These are phyloP conservation scores for Drosophila limbata DNA, from an alignment of 2,888 invertebrate genomes.

Conservation along the genomic window DNA sequence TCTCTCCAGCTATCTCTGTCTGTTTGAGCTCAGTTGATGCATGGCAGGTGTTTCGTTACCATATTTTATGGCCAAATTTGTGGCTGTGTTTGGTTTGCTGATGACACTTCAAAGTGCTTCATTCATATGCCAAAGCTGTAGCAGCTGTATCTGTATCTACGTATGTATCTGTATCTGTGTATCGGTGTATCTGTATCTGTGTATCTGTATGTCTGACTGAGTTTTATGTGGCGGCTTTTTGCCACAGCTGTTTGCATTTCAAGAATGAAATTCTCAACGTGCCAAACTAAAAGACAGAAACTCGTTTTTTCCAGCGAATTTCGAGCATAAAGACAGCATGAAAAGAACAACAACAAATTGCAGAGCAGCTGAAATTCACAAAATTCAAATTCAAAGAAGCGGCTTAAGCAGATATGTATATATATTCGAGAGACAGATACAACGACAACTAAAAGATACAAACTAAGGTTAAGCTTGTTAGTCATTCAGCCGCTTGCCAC, in stretches of 20 bases:
- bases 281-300: slow-evolving; percentile 44
- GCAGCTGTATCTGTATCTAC: slow-evolving; percentile 40
- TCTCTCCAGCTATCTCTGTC: background rate
- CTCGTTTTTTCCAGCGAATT: slow-evolving; percentile 68
- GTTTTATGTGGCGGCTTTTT: slow-evolving; percentile 47
- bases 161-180: slow-evolving; percentile 16
- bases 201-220: slow-evolving; percentile 11
- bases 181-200: slow-evolving; percentile 27
- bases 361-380: slow-evolving; percentile 58
- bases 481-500: slow-evolving; percentile 27
- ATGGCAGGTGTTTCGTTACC: slow-evolving; percentile 76
- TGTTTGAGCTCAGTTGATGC: slow-evolving; percentile 19
- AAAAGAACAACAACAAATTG: slow-evolving; percentile 52
- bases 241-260: slow-evolving; percentile 78
- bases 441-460: slow-evolving; percentile 14
- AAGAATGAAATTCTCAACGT: slow-evolving; percentile 73
- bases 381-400: slow-evolving; percentile 22
- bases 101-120: slow-evolving; percentile 61
- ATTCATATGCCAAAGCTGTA: slow-evolving; percentile 71
- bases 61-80: slow-evolving; percentile 78
- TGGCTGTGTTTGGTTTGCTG: slow-evolving; percentile 44
- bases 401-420: background rate
- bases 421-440: slow-evolving; percentile 12
- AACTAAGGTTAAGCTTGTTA: slow-evolving; percentile 3
- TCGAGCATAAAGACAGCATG: slow-evolving; percentile 59